phyloP scores from a whole-genome alignment of 2,888 invertebrate genomes.

The Minunthozetes semirufus region DNA sequence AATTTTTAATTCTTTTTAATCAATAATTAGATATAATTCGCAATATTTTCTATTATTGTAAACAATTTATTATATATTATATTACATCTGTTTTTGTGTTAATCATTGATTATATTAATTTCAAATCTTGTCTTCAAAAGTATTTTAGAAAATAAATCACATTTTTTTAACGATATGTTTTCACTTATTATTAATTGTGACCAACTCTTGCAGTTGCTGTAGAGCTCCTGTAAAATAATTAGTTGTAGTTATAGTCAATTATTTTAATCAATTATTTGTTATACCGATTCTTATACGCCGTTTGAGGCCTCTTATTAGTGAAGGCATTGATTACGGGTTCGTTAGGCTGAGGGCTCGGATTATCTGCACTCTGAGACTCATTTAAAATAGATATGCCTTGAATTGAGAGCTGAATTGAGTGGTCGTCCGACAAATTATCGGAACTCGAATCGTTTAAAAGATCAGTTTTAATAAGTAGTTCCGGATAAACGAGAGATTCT shows the following conservation, averaged over 20 bases:
- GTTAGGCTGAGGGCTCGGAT: background rate
- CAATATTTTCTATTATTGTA: no score
- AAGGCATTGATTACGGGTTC: background rate
- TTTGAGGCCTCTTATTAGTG: conserved; percentile 6
- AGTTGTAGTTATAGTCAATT: no score
- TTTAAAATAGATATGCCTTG: background rate
- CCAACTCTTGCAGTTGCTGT: background rate
- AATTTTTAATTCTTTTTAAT: no score
- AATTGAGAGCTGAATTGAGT: conserved; percentile 18
- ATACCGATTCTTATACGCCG: conserved; percentile 17
- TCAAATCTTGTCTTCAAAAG: background rate
- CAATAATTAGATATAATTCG: no score
- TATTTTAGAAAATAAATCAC: background rate
- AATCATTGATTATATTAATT: no score
- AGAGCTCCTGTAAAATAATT: background rate
- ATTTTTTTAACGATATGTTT: no score
- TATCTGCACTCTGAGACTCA: background rate
- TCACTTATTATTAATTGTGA: no score
- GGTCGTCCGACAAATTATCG: conserved; percentile 34
- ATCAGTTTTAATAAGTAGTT: conserved; percentile 32
- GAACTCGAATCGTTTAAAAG: conserved; percentile 33
- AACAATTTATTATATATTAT: no score
- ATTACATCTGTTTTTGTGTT: no score
- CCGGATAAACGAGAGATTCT: conserved; percentile 32
- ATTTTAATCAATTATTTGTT: background rate